These are phyloP conservation scores for Fregata magnificens DNA, from an alignment of 2,113 vertebrate species.

Conservation along the genomic window DNA sequence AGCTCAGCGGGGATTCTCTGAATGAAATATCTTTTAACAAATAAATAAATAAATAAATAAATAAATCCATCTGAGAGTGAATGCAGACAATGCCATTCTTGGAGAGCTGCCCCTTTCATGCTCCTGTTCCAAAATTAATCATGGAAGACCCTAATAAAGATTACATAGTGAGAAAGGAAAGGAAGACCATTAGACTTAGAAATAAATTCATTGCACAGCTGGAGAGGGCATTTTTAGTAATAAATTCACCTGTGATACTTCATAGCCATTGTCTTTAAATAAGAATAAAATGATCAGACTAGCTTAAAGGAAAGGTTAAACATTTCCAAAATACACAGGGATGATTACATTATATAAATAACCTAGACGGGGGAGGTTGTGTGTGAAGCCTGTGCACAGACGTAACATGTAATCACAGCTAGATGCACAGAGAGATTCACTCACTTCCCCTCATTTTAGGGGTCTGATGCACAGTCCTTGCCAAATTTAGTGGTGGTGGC, in stretches of 20 bases:
- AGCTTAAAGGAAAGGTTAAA: neutral
- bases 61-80: constrained; percentile 43
- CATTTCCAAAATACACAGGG: neutral
- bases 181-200: constrained; percentile 12
- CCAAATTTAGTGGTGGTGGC: neutral
- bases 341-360: neutral
- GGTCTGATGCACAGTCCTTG: neutral
- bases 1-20: constrained; percentile 73
- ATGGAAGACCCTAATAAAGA: constrained; percentile 38
- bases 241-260: neutral
- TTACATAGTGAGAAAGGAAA: neutral
- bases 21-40: constrained; percentile 76
- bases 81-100: constrained; percentile 62
- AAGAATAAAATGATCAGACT: neutral
- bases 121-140: constrained; percentile 63
- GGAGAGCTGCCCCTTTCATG: constrained; percentile 45
- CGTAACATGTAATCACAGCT: neutral
- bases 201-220: constrained; percentile 34
- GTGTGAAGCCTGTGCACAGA: neutral
- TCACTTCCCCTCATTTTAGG: neutral
- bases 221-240: neutral
- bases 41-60: constrained; percentile 44
- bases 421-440: neutral
- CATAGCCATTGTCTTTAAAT: neutral
- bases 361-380: neutral